Conservation (phyloP, 2,113 vertebrate species). For the Epinephelus cyanopodus region DNA sequence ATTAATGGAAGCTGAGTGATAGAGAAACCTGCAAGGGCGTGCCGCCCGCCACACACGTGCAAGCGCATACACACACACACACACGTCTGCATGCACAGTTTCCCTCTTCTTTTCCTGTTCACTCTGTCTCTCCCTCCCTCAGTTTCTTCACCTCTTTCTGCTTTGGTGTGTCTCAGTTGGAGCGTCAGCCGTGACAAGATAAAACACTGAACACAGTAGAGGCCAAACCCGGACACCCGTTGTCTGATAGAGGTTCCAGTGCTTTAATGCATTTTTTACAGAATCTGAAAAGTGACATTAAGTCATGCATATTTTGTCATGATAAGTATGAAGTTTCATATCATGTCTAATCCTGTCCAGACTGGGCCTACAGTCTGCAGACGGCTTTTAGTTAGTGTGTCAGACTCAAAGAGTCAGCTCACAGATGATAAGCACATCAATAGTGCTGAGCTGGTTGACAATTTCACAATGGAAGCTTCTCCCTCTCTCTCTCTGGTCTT, state of each 20-base stretch:
- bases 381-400: background rate
- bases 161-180: background rate
- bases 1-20: slow-evolving; percentile 89
- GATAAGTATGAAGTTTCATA: background rate
- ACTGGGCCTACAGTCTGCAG: background rate
- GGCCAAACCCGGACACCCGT: background rate
- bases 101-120: slow-evolving; percentile 36
- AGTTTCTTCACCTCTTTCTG: slow-evolving; percentile 15
- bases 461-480: background rate
- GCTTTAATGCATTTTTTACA: background rate
- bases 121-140: slow-evolving; percentile 18
- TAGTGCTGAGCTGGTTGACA: background rate
- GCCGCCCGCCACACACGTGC: slow-evolving; percentile 79
- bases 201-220: background rate
- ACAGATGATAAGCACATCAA: background rate
- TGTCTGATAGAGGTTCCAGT: background rate
- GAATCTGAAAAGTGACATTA: background rate
- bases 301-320: background rate
- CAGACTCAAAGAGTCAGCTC: no score
- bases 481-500: slow-evolving; percentile 3
- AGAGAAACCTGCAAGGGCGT: slow-evolving; percentile 89
- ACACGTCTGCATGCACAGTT: slow-evolving; percentile 10
- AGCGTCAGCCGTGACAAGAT: background rate
- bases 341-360: background rate
- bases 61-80: background rate